Percentiles rank a stretch among this genome's conserved stretches.
Evolutionary conservation across 2,797 vertebrate genomes (phyloP).

Genomic region (Diceros bicornis): DNA sequence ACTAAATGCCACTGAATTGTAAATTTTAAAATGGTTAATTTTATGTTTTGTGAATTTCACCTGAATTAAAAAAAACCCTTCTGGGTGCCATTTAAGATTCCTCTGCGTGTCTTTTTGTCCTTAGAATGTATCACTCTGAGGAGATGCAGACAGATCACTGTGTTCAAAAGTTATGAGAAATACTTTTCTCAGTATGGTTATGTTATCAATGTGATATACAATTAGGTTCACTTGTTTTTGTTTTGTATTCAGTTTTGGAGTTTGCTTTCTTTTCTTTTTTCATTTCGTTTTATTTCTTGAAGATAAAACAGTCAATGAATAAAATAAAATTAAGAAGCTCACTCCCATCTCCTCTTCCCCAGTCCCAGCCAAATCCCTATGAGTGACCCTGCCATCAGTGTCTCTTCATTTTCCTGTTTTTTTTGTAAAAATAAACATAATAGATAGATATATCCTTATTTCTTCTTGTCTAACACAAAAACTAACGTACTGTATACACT

Average conservation of each 20-base stretch:
- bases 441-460: neutral
- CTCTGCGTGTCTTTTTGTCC: neutral
- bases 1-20: neutral
- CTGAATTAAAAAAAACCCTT: neutral
- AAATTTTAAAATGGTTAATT: neutral
- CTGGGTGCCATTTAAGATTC: neutral
- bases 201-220: neutral
- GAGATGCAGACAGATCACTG: neutral
- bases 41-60: neutral
- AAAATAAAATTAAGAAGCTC: neutral
- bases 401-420: neutral
- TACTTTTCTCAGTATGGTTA: neutral
- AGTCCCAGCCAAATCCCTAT: neutral
- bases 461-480: neutral
- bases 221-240: neutral
- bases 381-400: neutral
- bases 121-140: neutral
- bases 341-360: neutral
- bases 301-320: neutral
- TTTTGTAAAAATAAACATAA: neutral
- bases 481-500: neutral
- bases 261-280: neutral
- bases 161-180: neutral
- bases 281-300: neutral
- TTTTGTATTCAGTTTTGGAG: neutral